A percentile compares a stretch with the other conserved stretches of the same genome.
Evolutionary conservation across 64 coral and sea anemone species (phyloP).

Genomic region (Pachyseris speciosa): DNA sequence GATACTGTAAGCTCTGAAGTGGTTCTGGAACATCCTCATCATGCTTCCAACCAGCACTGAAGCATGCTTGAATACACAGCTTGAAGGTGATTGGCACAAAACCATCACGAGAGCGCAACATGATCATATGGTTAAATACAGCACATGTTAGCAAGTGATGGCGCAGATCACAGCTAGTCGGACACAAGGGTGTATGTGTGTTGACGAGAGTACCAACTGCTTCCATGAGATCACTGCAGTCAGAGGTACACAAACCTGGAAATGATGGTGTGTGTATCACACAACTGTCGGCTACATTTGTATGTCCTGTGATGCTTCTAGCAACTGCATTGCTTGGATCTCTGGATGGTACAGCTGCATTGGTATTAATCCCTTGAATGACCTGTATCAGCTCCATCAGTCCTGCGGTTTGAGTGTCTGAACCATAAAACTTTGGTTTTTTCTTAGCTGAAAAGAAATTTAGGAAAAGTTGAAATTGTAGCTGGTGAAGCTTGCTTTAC

Average conservation of each 20-base stretch:
- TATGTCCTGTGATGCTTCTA: neutral
- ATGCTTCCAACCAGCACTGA: neutral
- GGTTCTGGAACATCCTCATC: constrained; percentile 3
- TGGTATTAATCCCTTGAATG: neutral
- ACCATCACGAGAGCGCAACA: neutral
- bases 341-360: neutral
- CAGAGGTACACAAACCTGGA: neutral
- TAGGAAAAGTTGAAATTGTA: neutral
- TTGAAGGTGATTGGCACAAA: neutral
- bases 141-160: constrained; percentile 8
- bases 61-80: neutral
- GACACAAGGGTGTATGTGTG: constrained; percentile 7
- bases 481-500: too few relatives aligned
- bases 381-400: neutral
- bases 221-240: neutral
- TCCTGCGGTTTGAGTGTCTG: too few relatives aligned
- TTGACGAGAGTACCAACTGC: neutral
- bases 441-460: neutral
- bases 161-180: neutral
- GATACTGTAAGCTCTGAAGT: neutral
- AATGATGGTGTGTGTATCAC: neutral
- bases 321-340: neutral
- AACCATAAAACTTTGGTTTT: neutral
- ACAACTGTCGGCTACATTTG: neutral
- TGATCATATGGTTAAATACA: neutral